Percentiles rank a stretch among this genome's conserved stretches.
Conservation (phyloP, 2,888 invertebrate genomes). For the Latrodectus hesperus region DNA sequence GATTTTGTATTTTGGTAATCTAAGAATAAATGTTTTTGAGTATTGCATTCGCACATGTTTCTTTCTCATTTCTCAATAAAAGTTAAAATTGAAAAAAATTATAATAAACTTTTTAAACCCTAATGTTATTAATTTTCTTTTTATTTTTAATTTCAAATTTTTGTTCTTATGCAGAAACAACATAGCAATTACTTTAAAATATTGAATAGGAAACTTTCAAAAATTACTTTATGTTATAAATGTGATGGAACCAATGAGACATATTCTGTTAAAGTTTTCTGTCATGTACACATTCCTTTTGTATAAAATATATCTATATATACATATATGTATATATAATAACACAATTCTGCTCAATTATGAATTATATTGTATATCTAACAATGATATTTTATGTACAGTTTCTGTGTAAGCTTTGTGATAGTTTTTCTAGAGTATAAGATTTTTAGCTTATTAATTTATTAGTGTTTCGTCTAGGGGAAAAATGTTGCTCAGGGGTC, state of each 20-base stretch:
- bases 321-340: not conserved
- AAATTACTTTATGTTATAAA: constrained; percentile 1
- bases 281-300: constrained; percentile 50
- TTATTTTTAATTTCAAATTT: no score
- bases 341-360: constrained; percentile 31
- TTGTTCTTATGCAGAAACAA: no score
- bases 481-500: constrained; percentile 27
- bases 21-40: no score
- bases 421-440: constrained; percentile 44
- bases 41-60: no score
- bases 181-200: no score
- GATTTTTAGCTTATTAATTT: constrained; percentile 42
- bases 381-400: constrained; percentile 37
- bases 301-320: constrained; percentile 37
- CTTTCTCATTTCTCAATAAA: no score
- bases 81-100: no score
- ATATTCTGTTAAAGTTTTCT: constrained; percentile 21
- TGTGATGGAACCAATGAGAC: constrained; percentile 7
- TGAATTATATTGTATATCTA: constrained; percentile 34
- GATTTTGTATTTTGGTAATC: no score
- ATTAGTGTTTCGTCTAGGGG: constrained; percentile 38
- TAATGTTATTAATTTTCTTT: no score
- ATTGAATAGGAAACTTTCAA: no score
- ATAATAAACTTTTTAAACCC: no score
- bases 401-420: constrained; percentile 42